Evolutionary conservation across 2,888 invertebrate species (phyloP), one percentile per base, ranked within the genome.

Genomic region (Abrostola triplasia): DNA sequence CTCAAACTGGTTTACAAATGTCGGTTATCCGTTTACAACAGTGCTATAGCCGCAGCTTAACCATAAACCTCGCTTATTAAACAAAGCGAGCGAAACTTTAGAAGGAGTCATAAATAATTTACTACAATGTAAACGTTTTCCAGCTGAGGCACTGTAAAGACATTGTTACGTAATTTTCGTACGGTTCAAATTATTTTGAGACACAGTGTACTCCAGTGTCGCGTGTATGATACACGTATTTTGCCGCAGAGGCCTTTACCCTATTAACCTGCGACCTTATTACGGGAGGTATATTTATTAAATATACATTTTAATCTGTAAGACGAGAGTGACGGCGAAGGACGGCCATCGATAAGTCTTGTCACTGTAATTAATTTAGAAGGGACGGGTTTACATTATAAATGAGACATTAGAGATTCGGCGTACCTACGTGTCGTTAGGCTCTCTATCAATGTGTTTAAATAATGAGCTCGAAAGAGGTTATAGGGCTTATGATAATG

Each of bases 231-330:
- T 47, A 36, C 10, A 50, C 36, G 40, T 54, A 73, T 73, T 74
- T 73, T 70, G 57, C 71, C 68, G 75, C 59, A 11, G 68, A 77
- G 80, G 76, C 79, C 77, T 79, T 80, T 81, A 83, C 82, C 84
- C 80, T 79, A 76, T 85, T 87, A 84, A 87, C 88, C 88, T 87
- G 69, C 82, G 85, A 88, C 87, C 87, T 83, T 77, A 85, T 88
- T 88, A 83, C 71, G 64, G 63, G 73, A 24, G 72, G 71, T 76
- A 79, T 68, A 70, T 80, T 79, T 73, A 77, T 79, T 75, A 79
- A 70, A 73, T 69, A 55, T 36, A 67, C 62, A 76, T 82, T 81
- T 79, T 70, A 80, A 76, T 81, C 70, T 73, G 80, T 71, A 72
- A 78, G 56, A 74, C 65, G 79, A 82, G 73, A 62, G 68, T 55